phyloP scores from a whole-genome alignment of 53 echinoderm and acorn worm species.

The Holothuria leucospilota region DNA sequence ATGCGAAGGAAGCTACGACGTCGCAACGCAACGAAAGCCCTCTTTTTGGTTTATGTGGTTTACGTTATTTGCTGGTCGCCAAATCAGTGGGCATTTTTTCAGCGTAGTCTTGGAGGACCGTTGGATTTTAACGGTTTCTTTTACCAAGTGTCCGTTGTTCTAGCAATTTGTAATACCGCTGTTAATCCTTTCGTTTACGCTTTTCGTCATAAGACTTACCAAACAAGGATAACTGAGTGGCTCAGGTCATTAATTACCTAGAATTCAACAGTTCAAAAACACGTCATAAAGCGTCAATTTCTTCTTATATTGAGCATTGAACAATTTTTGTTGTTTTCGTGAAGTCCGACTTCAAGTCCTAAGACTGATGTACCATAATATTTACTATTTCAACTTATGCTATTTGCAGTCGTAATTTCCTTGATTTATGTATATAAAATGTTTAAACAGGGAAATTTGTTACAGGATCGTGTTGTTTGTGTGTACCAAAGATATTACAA shows the following conservation, averaged over 20 bases:
- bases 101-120: constrained; percentile 67
- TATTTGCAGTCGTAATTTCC: no score
- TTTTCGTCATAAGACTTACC: constrained; percentile 25
- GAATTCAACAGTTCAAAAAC: no score
- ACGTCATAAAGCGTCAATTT: no score
- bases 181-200: constrained; percentile 80
- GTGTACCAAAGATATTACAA: no score
- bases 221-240: background rate
- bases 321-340: no score
- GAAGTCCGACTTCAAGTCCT: no score
- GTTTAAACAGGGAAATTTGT: no score
- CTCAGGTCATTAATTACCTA: background rate
- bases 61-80: constrained; percentile 88
- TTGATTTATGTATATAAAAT: no score
- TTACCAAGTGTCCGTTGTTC: constrained; percentile 59
- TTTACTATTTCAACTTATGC: no score
- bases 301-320: no score
- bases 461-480: no score
- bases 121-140: constrained; percentile 56
- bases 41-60: constrained; percentile 64
- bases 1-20: background rate
- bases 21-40: constrained; percentile 68
- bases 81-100: constrained; percentile 76
- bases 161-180: constrained; percentile 72
- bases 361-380: no score